These are phyloP conservation scores for Helobdella robusta DNA, from an alignment of 2,888 invertebrate species.

Conservation along the genomic window DNA sequence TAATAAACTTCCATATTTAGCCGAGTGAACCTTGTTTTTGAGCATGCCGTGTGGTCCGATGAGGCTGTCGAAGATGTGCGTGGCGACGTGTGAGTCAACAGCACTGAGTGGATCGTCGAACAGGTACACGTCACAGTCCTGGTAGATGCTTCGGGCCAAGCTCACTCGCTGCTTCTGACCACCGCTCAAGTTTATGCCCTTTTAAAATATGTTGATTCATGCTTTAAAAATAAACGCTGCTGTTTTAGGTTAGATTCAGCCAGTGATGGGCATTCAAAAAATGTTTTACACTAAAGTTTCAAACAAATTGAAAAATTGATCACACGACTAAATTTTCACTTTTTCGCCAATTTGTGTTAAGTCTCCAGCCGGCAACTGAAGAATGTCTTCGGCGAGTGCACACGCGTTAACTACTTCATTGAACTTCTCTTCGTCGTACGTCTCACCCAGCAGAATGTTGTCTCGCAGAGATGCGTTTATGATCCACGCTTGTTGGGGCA, in stretches of 20 bases:
- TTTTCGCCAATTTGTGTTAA: conserved; percentile 95
- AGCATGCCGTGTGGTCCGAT: conserved; percentile 26
- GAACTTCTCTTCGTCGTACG: conserved; percentile 63
- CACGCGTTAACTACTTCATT: conserved; percentile 70
- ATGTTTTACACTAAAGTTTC: no score
- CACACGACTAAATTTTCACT: no score
- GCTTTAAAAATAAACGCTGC: no score
- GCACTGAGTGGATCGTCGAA: conserved; percentile 29
- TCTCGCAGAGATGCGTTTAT: conserved; percentile 86
- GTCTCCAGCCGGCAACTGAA: conserved; percentile 79
- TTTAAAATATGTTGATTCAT: no score
- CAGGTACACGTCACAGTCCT: conserved; percentile 27
- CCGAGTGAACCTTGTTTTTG: conserved; percentile 26
- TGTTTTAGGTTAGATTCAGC: not conserved
- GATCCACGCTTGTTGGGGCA: conserved; percentile 73
- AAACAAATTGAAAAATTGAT: no score
- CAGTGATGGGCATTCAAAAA: no score
- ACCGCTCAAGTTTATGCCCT: conserved; percentile 31
- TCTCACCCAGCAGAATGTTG: conserved; percentile 82
- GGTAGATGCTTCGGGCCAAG: conserved; percentile 27
- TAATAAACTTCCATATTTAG: not conserved
- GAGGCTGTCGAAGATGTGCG: conserved; percentile 29
- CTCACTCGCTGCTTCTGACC: conserved; percentile 31
- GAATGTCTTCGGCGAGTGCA: conserved; percentile 78
- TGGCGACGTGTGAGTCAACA: conserved; percentile 29